Conservation (phyloP, 2,113 vertebrate genomes). For the Isurus oxyrinchus region DNA sequence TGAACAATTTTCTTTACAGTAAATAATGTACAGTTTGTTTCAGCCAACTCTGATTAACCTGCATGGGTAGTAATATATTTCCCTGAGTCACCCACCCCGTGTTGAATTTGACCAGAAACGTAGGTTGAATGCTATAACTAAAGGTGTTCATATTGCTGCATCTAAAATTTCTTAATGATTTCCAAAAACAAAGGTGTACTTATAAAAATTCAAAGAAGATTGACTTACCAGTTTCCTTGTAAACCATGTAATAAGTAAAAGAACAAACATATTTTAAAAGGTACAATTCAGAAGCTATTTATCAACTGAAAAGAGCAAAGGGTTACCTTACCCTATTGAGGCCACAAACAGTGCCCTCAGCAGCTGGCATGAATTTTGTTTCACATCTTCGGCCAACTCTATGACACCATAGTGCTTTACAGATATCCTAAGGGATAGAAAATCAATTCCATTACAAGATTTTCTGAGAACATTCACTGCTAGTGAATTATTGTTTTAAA, state of each 20-base stretch:
- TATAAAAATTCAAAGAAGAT: neutral
- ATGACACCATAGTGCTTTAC: slow-evolving; percentile 88
- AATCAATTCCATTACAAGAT: neutral
- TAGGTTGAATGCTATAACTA: neutral
- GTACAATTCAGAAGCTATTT: neutral
- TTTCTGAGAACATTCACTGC: neutral
- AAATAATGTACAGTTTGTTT: neutral
- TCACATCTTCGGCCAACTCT: slow-evolving; percentile 82
- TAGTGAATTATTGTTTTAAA: neutral
- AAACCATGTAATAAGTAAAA: neutral
- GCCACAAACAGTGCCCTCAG: slow-evolving; percentile 77
- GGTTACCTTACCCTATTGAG: slow-evolving; percentile 67
- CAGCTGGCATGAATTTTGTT: slow-evolving; percentile 87
- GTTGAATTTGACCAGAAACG: neutral
- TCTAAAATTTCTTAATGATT: neutral
- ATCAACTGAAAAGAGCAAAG: neutral
- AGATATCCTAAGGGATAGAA: slow-evolving; percentile 67
- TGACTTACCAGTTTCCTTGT: neutral
- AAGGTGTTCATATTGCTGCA: neutral
- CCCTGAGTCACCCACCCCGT: too few species aligned
- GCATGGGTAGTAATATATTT: too few species aligned
- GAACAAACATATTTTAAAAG: neutral
- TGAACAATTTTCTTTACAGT: neutral
- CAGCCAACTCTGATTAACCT: neutral
- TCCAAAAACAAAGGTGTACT: neutral